Conservation (phyloP, 1,140 invertebrate species). For the Drosophila dunni region DNA sequence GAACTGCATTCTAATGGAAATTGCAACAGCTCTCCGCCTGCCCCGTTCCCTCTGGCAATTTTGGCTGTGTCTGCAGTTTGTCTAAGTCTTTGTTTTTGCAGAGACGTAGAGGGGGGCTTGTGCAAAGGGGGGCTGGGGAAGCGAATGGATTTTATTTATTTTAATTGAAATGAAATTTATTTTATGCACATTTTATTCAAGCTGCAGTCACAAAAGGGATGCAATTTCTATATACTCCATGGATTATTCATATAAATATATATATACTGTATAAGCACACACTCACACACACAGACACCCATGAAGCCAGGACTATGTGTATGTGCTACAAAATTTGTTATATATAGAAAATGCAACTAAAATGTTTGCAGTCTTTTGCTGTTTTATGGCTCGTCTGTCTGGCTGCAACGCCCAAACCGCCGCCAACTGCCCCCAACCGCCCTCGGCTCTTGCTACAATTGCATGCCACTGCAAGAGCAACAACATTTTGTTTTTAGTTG, state of each 20-base stretch:
- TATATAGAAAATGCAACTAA: slow-evolving; percentile 82
- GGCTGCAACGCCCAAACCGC: neutral
- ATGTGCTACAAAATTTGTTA: slow-evolving; percentile 38
- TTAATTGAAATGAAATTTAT: slow-evolving; percentile 83
- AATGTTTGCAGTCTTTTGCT: slow-evolving; percentile 77
- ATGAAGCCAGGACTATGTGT: slow-evolving; percentile 1
- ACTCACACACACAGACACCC: slow-evolving; percentile 31
- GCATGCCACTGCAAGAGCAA: slow-evolving; percentile 51
- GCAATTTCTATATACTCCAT: slow-evolving; percentile 47
- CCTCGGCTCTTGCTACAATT: slow-evolving; percentile 28
- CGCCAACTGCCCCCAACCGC: too few species aligned
- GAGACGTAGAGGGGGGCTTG: neutral
- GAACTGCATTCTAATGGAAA: slow-evolving; percentile 56
- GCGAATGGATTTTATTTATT: slow-evolving; percentile 70
- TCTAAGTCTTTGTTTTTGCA: slow-evolving; percentile 69
- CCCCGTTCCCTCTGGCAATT: slow-evolving; percentile 9
- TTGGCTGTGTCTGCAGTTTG: slow-evolving; percentile 61
- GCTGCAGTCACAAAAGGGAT: slow-evolving; percentile 37
- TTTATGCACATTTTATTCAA: slow-evolving; percentile 69
- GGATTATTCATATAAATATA: slow-evolving; percentile 41
- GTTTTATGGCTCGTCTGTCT: slow-evolving; percentile 67
- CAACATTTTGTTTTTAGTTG: slow-evolving; percentile 58
- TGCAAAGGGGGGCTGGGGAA: neutral
- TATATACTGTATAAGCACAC: slow-evolving; percentile 5
- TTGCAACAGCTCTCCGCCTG: slow-evolving; percentile 25